Conservation (phyloP, 2,888 invertebrate genomes). For the Odontocolon sp. region DNA sequence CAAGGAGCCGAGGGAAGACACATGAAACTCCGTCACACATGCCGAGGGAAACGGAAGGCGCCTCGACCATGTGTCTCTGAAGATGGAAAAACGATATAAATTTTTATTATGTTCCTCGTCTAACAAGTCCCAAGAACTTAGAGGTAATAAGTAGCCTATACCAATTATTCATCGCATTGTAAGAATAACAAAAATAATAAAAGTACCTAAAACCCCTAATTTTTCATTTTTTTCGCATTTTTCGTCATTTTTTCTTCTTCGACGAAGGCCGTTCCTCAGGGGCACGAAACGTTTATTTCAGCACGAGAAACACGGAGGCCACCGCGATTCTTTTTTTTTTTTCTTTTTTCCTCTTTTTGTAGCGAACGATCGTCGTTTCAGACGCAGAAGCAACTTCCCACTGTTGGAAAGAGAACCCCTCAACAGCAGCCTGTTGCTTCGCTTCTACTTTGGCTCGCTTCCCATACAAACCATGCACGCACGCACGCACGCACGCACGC, state of each 20-base stretch:
- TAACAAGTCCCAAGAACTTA: not conserved
- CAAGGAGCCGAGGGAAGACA: constrained; percentile 12
- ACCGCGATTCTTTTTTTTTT: constrained; percentile 42
- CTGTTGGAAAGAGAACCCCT: constrained; percentile 45
- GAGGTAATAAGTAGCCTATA: not conserved
- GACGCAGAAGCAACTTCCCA: constrained; percentile 67
- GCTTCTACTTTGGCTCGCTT: constrained; percentile 68
- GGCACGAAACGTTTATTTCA: constrained; percentile 43
- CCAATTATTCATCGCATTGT: not conserved
- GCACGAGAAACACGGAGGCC: constrained; percentile 38
- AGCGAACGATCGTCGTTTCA: constrained; percentile 57
- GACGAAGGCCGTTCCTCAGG: constrained; percentile 17
- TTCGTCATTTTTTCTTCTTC: not conserved
- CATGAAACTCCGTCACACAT: constrained; percentile 68
- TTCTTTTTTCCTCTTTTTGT: constrained; percentile 40
- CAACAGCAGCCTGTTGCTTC: constrained; percentile 72
- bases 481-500: constrained; percentile 58
- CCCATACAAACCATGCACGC: constrained; percentile 69
- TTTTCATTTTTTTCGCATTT: not conserved
- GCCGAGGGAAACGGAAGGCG: constrained; percentile 70
- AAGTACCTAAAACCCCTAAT: not conserved
- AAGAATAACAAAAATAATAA: not conserved
- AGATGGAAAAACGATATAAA: too few relatives aligned
- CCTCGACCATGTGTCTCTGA: constrained; percentile 66
- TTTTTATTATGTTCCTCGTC: too few relatives aligned